Conservation (phyloP, 2,888 invertebrate species). For the Lasioglossum vierecki region DNA sequence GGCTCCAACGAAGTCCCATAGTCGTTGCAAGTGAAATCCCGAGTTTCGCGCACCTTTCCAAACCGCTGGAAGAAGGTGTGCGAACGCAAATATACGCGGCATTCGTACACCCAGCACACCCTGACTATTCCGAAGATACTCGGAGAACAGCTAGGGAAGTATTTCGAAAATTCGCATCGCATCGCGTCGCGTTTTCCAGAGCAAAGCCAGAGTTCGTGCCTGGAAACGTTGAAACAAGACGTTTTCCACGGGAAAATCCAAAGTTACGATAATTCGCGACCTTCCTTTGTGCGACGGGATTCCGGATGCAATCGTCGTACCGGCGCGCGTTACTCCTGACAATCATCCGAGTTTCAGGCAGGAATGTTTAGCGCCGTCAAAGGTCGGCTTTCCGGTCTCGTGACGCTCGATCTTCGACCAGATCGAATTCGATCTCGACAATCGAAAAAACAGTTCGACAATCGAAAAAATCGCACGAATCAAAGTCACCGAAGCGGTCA, state of each 20-base stretch:
- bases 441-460: too few relatives aligned
- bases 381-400: background rate
- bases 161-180: constrained; percentile 17
- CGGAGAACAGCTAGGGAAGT: background rate
- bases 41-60: background rate
- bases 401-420: background rate
- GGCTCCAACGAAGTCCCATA: background rate
- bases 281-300: background rate
- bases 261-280: constrained; percentile 18
- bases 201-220: constrained; percentile 12
- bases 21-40: background rate
- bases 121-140: background rate
- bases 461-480: too few relatives aligned
- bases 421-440: background rate
- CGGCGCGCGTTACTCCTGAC: constrained; percentile 8
- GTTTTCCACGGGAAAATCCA: constrained; percentile 1
- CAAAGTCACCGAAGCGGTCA: too few relatives aligned
- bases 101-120: background rate
- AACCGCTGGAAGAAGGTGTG: background rate
- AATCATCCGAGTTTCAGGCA: background rate
- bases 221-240: constrained; percentile 12
- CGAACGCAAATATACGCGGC: background rate
- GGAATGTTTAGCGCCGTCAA: constrained; percentile 11
- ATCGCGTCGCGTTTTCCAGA: background rate
- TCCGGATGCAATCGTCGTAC: constrained; percentile 5